Conservation (phyloP, 2,888 invertebrate species). For the Eulithis testata region DNA sequence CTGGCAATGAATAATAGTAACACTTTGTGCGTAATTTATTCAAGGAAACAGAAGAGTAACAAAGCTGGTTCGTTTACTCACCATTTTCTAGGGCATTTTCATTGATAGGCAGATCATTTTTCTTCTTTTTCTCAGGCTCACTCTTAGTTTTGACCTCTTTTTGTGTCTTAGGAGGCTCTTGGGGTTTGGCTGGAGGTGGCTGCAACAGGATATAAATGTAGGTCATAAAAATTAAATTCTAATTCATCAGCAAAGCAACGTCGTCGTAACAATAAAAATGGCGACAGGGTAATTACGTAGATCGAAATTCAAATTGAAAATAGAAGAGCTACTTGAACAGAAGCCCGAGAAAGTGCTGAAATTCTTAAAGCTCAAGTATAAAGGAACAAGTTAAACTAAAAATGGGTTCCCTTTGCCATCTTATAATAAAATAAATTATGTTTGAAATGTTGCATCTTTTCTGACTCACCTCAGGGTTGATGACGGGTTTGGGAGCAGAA, state of each 20-base stretch:
- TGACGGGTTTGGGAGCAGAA: slow-evolving; percentile 59
- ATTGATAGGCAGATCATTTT: slow-evolving; percentile 60
- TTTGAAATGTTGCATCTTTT: slow-evolving; percentile 44
- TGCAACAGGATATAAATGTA: slow-evolving; percentile 49
- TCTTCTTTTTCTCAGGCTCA: slow-evolving; percentile 56
- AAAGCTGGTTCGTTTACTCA: slow-evolving; percentile 44
- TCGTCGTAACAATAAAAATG: slow-evolving; percentile 51
- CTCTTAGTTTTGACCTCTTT: slow-evolving; percentile 54
- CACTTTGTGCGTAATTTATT: slow-evolving; percentile 5
- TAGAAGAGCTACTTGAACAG: slow-evolving; percentile 5
- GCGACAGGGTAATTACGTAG: slow-evolving; percentile 51
- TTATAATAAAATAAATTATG: slow-evolving; percentile 38
- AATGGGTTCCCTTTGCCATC: slow-evolving; percentile 17
- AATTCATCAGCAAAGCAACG: slow-evolving; percentile 39
- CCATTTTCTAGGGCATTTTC: slow-evolving; percentile 71
- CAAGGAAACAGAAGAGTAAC: slow-evolving; percentile 19
- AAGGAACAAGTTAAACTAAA: slow-evolving; percentile 7
- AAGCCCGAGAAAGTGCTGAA: neutral
- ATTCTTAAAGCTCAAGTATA: neutral
- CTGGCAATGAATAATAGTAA: neutral
- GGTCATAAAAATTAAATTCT: slow-evolving; percentile 48
- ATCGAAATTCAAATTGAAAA: slow-evolving; percentile 31
- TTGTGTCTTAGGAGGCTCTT: slow-evolving; percentile 49
- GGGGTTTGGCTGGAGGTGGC: slow-evolving; percentile 49
- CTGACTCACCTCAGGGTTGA: slow-evolving; percentile 69